These are phyloP conservation scores for Leptinotarsa peninsularis DNA, from an alignment of 2,888 invertebrate genomes.

Conservation along the genomic window DNA sequence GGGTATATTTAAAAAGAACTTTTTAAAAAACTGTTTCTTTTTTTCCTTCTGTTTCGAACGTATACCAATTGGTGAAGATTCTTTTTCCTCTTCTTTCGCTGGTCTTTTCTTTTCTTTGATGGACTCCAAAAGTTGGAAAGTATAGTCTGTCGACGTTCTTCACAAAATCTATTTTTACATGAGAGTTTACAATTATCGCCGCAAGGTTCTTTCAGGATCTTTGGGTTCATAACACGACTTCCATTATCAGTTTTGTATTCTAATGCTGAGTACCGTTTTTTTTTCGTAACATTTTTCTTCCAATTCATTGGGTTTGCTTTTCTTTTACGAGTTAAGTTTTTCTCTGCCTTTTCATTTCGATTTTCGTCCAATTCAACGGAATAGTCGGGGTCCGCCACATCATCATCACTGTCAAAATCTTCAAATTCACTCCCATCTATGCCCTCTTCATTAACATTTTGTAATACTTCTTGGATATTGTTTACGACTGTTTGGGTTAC, in stretches of 20 bases:
- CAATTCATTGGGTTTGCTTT: constrained; percentile 31
- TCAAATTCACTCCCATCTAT: constrained; percentile 28
- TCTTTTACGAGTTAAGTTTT: constrained; percentile 31
- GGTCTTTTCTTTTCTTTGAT: constrained; percentile 6
- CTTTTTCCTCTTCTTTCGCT: constrained; percentile 26
- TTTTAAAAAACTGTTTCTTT: constrained; percentile 32
- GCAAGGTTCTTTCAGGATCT: constrained; percentile 27
- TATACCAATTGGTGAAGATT: constrained; percentile 28
- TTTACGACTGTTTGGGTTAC: constrained; percentile 16
- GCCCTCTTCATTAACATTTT: constrained; percentile 17
- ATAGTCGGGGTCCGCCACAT: constrained; percentile 33
- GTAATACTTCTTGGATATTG: constrained; percentile 14
- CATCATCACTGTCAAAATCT: constrained; percentile 36
- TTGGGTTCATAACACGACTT: constrained; percentile 20
- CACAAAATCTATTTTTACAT: constrained; percentile 23
- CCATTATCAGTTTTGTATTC: constrained; percentile 22
- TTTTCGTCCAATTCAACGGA: constrained; percentile 21
- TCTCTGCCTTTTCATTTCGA: constrained; percentile 21
- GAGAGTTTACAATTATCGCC: constrained; percentile 21
- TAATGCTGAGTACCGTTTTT: constrained; percentile 27
- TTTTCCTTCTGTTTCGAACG: constrained; percentile 30
- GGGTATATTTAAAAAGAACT: constrained; percentile 32
- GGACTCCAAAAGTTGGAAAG: constrained; percentile 29
- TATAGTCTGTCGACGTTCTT: constrained; percentile 27
- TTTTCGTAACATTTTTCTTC: constrained; percentile 30